These are phyloP conservation scores for Synanthedon tipuliformis DNA, from an alignment of 2,888 invertebrate species.

Conservation along the genomic window DNA sequence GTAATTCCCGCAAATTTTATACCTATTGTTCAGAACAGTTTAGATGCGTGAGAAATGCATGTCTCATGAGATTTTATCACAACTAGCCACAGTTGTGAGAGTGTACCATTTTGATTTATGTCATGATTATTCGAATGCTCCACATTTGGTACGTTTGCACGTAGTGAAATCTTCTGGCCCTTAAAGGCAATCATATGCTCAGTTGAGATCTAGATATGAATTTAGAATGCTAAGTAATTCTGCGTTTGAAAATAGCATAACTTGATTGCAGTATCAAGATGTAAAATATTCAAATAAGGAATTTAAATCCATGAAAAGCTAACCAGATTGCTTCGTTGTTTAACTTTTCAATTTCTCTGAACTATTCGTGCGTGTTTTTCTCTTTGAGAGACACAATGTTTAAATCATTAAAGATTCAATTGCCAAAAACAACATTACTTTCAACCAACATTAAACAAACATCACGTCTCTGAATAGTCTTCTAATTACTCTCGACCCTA, in stretches of 20 bases:
- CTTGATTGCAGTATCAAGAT: background rate
- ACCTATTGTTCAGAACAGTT: conserved; percentile 13
- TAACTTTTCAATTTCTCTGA: too few species aligned
- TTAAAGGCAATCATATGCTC: background rate
- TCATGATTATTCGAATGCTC: conserved; percentile 10
- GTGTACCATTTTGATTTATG: conserved; percentile 16
- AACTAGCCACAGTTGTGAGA: conserved; percentile 7
- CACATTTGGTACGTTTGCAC: background rate
- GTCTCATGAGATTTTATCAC: background rate
- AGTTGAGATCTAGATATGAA: background rate
- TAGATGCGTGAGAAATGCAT: conserved; percentile 15
- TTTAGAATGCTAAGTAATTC: background rate
- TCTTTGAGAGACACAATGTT: too few species aligned
- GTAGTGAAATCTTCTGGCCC: conserved; percentile 1
- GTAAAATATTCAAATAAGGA: too few species aligned
- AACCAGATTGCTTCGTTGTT: too few species aligned
- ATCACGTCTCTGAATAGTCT: too few species aligned
- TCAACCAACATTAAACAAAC: too few species aligned
- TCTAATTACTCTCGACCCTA: background rate
- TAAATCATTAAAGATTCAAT: too few species aligned
- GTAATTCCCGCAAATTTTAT: conserved; percentile 7
- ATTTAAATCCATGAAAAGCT: too few species aligned
- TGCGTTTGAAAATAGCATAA: background rate
- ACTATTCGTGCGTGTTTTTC: too few species aligned
- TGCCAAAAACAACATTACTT: too few species aligned